Percentiles rank a stretch among this genome's conserved stretches.
Conservation (phyloP, 2,797 vertebrate genomes). For the Gadopsis bispinosus region DNA sequence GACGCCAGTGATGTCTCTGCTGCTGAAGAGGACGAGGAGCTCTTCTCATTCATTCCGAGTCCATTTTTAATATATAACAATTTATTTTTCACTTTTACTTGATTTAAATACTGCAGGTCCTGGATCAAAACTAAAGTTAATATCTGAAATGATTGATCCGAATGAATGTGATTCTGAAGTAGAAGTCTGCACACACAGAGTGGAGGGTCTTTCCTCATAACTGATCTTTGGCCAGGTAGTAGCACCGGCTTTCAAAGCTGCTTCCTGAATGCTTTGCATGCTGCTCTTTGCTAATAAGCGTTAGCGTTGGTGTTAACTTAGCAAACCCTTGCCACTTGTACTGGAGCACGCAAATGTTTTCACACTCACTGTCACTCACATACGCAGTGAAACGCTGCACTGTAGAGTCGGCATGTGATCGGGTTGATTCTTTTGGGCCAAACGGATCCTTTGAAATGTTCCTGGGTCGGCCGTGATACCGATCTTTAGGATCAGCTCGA, state of each 20-base stretch:
- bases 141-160: no score
- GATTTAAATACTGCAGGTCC: no score
- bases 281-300: not conserved
- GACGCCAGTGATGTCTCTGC: not conserved
- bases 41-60: not conserved
- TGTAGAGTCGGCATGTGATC: not conserved
- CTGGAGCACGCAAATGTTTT: not conserved
- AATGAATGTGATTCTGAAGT: no score
- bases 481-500: not conserved
- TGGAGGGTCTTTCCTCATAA: not conserved
- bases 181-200: not conserved
- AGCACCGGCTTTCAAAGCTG: not conserved
- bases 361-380: not conserved
- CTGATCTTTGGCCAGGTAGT: not conserved
- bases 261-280: not conserved
- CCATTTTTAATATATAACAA: not conserved
- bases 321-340: not conserved
- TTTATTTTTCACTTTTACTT: no score
- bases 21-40: constrained; percentile 13
- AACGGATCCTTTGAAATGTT: not conserved
- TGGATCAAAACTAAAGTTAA: no score
- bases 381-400: not conserved
- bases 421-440: not conserved
- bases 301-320: not conserved
- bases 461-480: fast-evolving